A percentile compares a stretch with the other conserved stretches of the same genome.
phyloP scores from a whole-genome alignment of 2,113 vertebrate species.

The Macaca mulatta region DNA sequence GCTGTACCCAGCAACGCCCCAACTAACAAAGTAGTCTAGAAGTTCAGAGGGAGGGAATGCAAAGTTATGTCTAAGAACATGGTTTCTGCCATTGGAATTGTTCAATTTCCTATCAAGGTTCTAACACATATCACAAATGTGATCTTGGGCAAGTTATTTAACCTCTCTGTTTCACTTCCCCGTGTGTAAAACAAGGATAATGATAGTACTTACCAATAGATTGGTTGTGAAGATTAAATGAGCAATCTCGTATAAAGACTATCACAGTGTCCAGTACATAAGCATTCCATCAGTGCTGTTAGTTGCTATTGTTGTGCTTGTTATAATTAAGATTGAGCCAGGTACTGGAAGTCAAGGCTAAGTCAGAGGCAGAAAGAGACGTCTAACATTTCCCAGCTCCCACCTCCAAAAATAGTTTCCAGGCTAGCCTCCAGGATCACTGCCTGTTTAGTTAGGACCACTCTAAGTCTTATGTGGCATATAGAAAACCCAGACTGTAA shows the following conservation, averaged over 20 bases:
- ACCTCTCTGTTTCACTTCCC: not conserved
- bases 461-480: not conserved
- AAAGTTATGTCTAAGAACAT: not conserved
- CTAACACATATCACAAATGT: not conserved
- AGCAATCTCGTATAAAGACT: not conserved
- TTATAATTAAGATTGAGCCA: not conserved
- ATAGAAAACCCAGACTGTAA: not conserved
- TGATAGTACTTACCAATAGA: too few relatives aligned
- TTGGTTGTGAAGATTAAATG: not conserved
- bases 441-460: not conserved
- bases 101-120: not conserved
- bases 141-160: not conserved
- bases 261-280: accelerated
- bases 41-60: not conserved
- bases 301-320: accelerated
- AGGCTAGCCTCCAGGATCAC: not conserved
- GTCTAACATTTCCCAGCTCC: too few relatives aligned
- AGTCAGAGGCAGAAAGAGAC: not conserved
- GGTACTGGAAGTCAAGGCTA: not conserved
- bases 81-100: not conserved
- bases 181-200: not conserved
- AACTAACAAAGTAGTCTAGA: not conserved
- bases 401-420: not conserved
- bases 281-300: not conserved
- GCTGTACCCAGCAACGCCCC: not conserved